phyloP scores from a whole-genome alignment of 1,140 invertebrate genomes.

The Sycobia sp. region DNA sequence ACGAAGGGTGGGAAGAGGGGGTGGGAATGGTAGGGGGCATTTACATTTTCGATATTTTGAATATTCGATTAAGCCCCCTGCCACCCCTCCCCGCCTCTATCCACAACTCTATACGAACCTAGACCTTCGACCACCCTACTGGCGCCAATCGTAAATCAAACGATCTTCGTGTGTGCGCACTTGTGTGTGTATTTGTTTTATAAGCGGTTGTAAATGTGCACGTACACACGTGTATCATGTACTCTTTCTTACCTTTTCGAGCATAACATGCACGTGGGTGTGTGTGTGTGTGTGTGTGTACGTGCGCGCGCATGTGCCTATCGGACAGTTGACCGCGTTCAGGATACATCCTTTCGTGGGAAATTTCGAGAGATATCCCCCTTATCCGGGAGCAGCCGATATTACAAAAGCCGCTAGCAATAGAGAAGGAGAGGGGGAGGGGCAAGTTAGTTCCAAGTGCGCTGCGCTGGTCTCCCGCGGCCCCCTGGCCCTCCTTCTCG shows the following conservation, averaged over 20 bases:
- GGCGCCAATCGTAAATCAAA: constrained; percentile 27
- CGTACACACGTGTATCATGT: no score
- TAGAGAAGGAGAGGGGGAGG: neutral
- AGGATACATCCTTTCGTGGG: constrained; percentile 23
- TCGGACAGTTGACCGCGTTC: no score
- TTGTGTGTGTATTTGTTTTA: no score
- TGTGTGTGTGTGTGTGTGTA: no score
- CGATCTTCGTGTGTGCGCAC: no score
- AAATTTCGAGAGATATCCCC: constrained; percentile 25
- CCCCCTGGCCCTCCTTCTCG: no score
- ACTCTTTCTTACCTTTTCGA: no score
- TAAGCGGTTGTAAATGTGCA: no score
- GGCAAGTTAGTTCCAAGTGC: neutral
- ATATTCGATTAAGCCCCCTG: constrained; percentile 27
- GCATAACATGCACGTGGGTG: no score
- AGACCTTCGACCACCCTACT: constrained; percentile 14
- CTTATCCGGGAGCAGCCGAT: constrained; percentile 24
- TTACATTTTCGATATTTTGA: constrained; percentile 34
- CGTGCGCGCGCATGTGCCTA: neutral
- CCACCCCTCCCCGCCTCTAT: neutral
- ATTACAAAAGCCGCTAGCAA: no score
- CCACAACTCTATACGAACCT: constrained; percentile 9
- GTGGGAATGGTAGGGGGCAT: neutral
- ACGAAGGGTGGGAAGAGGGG: neutral
- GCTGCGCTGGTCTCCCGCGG: no score